Base-by-base conservation (phyloP, 2,797 vertebrate species). In the Alosa sapidissima region DNA sequence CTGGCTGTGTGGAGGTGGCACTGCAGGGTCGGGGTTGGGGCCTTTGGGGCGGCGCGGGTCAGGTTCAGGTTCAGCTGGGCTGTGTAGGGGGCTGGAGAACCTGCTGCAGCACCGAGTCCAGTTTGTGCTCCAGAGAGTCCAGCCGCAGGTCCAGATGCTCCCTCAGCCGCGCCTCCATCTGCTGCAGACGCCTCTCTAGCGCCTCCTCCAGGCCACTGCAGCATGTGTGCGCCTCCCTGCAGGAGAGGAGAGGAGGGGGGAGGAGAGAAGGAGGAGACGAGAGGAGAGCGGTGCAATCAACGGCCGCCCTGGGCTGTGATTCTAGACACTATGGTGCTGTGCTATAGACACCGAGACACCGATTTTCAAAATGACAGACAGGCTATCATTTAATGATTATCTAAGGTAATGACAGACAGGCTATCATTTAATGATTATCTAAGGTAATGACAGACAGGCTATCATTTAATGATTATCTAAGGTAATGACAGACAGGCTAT, bases 131-230 rank as follows among this genome's bases (percentile, higher is more conserved):
- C 87, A 96, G 92, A 51, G 93, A 93, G 0, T 95, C 94, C 82
- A 96, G 89, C 0, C 95, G 93, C 0, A 87, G 87, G 89, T 96
- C 95, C 88, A 96, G 87, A 49, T 95, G 95, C 89, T 94, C 93
- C 90, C 90, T 95, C 89, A 96, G 90, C 87, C 95, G 89, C 84
- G 9, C 72, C 91, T 96, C 95, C 94, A 96, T 94, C 88, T 95
- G 92, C 58, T 94, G 92, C 87, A 96, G 91, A 2, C 92, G 93
- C 0, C 86, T 93, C 90, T 89, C 89, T 84, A 90, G 84, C 47
- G 81, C 55, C 54, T 86, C n/a, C 88, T 95, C 93, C 75, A 94
- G 24, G 36, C 90, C 91, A 54, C 90, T 92, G 86, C 82, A 87
- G 85, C 90, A 90, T 5, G 54, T 10, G 48, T 82, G 88, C 54